Conservation (phyloP, 2,888 invertebrate genomes). For the Cheiracanthium punctorium region DNA sequence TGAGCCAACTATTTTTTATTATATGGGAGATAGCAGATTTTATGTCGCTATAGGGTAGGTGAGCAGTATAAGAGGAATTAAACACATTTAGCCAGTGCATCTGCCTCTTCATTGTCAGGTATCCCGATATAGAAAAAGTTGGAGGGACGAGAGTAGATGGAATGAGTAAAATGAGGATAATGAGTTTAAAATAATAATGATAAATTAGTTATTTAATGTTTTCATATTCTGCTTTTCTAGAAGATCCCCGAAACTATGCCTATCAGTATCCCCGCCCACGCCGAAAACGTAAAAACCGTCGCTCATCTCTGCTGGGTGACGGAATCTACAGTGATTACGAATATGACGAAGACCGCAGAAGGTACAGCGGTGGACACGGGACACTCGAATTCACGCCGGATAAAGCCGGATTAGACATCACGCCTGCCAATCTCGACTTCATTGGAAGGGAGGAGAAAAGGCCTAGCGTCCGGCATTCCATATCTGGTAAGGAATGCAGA, state of each 20-base stretch:
- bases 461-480: conserved; percentile 50
- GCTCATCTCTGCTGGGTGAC: conserved; percentile 38
- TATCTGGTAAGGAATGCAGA: conserved; percentile 49
- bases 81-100: too few species aligned
- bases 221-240: not conserved
- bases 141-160: too few species aligned
- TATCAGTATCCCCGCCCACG: conserved; percentile 90
- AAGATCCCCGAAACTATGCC: conserved; percentile 66
- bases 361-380: conserved; percentile 82
- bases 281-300: conserved; percentile 77
- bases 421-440: conserved; percentile 90
- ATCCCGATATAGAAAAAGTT: too few species aligned
- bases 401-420: conserved; percentile 90
- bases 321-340: conserved; percentile 78
- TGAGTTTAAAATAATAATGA: too few species aligned
- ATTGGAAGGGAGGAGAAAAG: conserved; percentile 79
- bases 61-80: too few species aligned
- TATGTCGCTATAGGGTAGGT: too few species aligned
- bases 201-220: too few species aligned
- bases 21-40: too few species aligned
- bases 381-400: conserved; percentile 88
- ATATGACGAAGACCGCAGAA: conserved; percentile 77
- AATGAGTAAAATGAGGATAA: too few species aligned
- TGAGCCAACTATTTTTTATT: too few species aligned
- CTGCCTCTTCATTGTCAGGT: too few species aligned